These are phyloP conservation scores for Peromyscus polionotus DNA, from an alignment of 2,113 vertebrate species.

Conservation along the genomic window DNA sequence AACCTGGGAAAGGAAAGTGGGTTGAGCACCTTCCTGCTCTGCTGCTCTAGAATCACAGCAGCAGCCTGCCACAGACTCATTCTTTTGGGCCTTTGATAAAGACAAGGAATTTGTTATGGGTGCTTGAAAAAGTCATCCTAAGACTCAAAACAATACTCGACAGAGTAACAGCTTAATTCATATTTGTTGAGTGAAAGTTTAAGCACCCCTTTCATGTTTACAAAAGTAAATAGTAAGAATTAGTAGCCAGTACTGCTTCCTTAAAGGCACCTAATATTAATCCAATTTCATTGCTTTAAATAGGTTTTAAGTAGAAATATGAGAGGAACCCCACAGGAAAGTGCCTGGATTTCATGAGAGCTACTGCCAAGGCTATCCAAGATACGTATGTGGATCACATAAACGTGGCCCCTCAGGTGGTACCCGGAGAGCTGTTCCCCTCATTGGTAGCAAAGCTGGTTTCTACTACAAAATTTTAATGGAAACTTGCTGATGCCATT, in stretches of 20 bases:
- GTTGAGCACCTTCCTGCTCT: background rate
- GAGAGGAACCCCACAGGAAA: background rate
- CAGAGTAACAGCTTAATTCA: background rate
- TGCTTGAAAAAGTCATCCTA: background rate
- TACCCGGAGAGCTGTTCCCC: background rate
- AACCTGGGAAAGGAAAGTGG: background rate
- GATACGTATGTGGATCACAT: background rate
- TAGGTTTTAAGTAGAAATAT: background rate
- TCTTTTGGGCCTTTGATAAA: background rate
- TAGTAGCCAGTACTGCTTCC: background rate
- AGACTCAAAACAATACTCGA: background rate
- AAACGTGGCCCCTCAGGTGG: background rate
- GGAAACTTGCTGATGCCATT: background rate
- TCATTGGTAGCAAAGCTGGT: background rate
- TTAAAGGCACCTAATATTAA: background rate
- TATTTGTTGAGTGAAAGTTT: background rate
- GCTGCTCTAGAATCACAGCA: background rate
- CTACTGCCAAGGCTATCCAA: constrained; percentile 23
- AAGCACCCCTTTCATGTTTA: background rate
- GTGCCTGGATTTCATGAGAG: background rate
- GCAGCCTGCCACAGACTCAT: background rate
- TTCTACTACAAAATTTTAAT: background rate
- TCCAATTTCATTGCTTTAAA: background rate
- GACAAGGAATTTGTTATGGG: background rate
- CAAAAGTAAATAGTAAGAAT: constrained; percentile 18